Conservation (phyloP, 2,888 invertebrate species). For the Geophilus truncorum region DNA sequence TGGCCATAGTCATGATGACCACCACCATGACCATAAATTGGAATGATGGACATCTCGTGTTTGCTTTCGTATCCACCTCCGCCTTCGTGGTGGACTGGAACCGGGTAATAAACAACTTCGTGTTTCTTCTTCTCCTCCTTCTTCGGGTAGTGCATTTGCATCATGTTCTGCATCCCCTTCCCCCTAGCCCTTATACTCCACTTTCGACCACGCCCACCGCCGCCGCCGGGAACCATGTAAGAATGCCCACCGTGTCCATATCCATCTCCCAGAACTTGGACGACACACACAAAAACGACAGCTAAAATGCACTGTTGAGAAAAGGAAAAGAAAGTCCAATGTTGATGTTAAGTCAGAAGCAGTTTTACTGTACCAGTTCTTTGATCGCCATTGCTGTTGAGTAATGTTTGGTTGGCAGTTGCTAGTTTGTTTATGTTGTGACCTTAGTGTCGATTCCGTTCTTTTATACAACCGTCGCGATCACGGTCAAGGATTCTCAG, state of each 20-base stretch:
- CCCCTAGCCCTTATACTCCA: conserved; percentile 13
- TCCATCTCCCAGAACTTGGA: not conserved
- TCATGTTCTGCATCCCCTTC: conserved; percentile 10
- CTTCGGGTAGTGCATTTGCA: not conserved
- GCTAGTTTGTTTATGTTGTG: not conserved
- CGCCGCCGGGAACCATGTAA: not conserved
- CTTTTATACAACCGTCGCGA: too few relatives aligned
- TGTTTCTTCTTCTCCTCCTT: not conserved
- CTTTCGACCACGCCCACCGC: not conserved
- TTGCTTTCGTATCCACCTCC: not conserved
- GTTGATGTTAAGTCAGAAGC: not conserved
- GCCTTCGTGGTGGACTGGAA: not conserved
- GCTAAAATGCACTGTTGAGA: not conserved
- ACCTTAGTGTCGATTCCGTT: not conserved
- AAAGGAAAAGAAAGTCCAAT: not conserved
- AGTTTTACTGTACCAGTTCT: not conserved
- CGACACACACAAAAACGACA: not conserved
- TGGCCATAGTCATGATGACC: not conserved
- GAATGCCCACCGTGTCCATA: not conserved
- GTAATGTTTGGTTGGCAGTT: too few relatives aligned
- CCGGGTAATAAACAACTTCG: not conserved
- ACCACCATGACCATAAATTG: not conserved
- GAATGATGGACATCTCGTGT: not conserved
- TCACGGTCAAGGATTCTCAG: not conserved
- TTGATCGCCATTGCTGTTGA: not conserved